Percentiles rank a stretch among this genome's conserved stretches.
phyloP scores from a whole-genome alignment of 2,797 vertebrate genomes.

The Chelmon rostratus region DNA sequence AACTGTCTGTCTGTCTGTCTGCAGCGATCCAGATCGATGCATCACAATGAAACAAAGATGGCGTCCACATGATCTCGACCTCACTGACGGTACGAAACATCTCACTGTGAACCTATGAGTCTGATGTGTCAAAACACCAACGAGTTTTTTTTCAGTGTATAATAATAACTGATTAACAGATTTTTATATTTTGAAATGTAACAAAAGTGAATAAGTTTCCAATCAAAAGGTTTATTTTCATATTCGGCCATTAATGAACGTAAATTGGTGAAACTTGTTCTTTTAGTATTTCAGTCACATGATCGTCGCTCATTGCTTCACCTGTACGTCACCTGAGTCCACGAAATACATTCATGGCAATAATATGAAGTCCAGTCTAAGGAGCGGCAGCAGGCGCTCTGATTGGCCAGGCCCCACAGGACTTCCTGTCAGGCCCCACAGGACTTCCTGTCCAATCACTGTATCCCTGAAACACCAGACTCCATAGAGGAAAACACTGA shows the following conservation, averaged over 20 bases:
- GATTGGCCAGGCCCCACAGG: neutral
- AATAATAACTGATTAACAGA: too few relatives aligned
- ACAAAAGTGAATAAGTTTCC: too few relatives aligned
- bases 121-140: too few relatives aligned
- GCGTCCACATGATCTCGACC: neutral
- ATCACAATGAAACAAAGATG: neutral
- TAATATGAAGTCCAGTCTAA: neutral
- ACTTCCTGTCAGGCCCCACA: neutral
- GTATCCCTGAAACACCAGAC: neutral
- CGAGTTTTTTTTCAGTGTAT: too few relatives aligned
- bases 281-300: too few relatives aligned
- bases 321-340: too few relatives aligned
- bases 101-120: neutral
- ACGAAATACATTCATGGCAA: too few relatives aligned
- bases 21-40: conserved; percentile 28
- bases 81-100: conserved; percentile 12
- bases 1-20: conserved; percentile 3
- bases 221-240: too few relatives aligned
- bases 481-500: neutral
- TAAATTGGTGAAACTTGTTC: too few relatives aligned
- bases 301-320: too few relatives aligned
- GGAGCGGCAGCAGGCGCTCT: neutral
- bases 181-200: too few relatives aligned
- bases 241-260: too few relatives aligned
- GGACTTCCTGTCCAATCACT: neutral